Base-by-base conservation (phyloP, 2,113 vertebrate species). In the Macaca fascicularis region DNA sequence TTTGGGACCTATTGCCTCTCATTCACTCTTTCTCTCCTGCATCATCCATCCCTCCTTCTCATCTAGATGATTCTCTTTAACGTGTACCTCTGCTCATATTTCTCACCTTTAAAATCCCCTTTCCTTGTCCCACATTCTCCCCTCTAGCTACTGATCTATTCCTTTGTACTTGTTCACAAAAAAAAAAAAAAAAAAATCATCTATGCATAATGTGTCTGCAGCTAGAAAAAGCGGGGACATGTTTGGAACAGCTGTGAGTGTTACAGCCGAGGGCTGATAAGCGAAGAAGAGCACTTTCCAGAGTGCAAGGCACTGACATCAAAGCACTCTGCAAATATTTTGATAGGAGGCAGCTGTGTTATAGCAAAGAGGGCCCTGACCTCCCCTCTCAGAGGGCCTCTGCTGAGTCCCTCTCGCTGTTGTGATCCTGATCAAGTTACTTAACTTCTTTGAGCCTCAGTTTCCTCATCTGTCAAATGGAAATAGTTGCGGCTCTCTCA, bases 271-370 rank as follows among this genome's bases (percentile, higher is more conserved):
- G 79, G 55, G 69, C 89, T 95, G 95, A 95, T 96, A 97, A 97
- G 88, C 0, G 0, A 79, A 45, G 32, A 81, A 50, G 43, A 61
- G 83, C 75, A 17, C 85, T 95, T 95, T 95, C 97, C 94, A 94
- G 75, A 57, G 90, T 0, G 75, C 23, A 32, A n/a, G 87, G 95
- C 95, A 6, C 74, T 22, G 95, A 93, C 95, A 97, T 97, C 96
- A 97, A 97, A 97, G 96, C 84, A 72, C 57, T 95, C 70, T 72
- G 93, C 93, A 97, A 95, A 96, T 93, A 97, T 97, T 97, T 92
- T 96, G 97, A 90, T 59, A 90, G 90, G 82, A 96, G 93, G 75
- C 90, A 90, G 97, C 95, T 97, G 97, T 96, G 94, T 88, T 87
- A 59, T 38, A 95, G 87, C 75, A 81, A 48, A 81, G 48, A 4